phyloP scores from a whole-genome alignment of 2,113 vertebrate species.

The Microcebus murinus region DNA sequence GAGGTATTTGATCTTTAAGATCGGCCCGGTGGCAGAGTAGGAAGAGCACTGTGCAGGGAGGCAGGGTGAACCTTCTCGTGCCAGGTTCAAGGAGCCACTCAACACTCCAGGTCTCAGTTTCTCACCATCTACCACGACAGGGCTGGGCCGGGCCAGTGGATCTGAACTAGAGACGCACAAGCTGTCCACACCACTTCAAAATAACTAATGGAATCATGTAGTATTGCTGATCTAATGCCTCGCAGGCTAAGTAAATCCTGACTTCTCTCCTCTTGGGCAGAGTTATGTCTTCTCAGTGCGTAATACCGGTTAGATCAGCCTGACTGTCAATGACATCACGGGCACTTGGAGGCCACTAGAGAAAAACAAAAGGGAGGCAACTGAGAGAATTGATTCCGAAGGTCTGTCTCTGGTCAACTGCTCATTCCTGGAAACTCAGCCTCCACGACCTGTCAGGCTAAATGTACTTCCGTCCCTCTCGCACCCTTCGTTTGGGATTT shows the following conservation, averaged over 20 bases:
- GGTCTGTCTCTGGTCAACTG: not conserved
- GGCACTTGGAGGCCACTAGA: not conserved
- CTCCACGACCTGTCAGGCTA: not conserved
- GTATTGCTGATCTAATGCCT: not conserved
- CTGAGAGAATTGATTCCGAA: not conserved
- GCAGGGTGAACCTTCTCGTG: not conserved
- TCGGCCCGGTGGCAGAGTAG: not conserved
- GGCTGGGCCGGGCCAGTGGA: no score
- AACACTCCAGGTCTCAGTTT: not conserved
- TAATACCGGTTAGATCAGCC: not conserved
- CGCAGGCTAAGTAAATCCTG: not conserved
- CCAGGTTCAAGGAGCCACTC: not conserved
- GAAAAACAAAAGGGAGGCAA: not conserved
- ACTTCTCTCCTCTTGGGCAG: slow-evolving; percentile 1
- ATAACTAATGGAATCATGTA: not conserved
- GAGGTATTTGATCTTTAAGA: not conserved
- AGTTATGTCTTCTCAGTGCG: not conserved
- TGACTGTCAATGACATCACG: not conserved
- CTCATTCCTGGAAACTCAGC: not conserved
- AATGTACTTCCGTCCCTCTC: not conserved
- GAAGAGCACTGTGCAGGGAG: not conserved
- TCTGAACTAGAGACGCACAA: not conserved
- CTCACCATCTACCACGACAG: not conserved
- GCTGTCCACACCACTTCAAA: not conserved
- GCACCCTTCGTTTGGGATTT: not conserved